Conservation (phyloP, 2,797 vertebrate genomes). For the Botia almorhae region DNA sequence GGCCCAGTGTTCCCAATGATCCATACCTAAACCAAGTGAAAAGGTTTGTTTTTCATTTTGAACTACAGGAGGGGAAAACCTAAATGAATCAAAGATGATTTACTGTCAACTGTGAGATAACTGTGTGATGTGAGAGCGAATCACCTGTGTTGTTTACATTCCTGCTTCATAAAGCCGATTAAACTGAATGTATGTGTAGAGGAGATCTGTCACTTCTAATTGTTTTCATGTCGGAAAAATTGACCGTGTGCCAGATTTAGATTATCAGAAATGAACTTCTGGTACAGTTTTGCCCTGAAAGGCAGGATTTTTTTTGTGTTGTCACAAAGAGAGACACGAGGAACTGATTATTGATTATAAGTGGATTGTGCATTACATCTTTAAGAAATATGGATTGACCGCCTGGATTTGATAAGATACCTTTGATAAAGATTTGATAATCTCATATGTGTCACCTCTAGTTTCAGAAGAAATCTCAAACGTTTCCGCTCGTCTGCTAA, state of each 20-base stretch:
- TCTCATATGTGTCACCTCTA: too few relatives aligned
- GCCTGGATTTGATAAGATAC: not conserved
- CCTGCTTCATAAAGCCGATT: not conserved
- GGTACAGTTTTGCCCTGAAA: not conserved
- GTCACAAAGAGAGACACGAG: conserved; percentile 7
- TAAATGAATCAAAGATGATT: conserved; percentile 75
- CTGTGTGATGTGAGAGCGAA: conserved; percentile 44
- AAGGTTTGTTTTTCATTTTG: conserved; percentile 66
- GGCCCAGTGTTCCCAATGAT: conserved; percentile 77
- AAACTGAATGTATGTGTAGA: conserved; percentile 2
- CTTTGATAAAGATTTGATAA: too few relatives aligned
- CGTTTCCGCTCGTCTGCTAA: not conserved
- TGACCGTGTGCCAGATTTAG: conserved; percentile 18
- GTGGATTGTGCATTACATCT: conserved; percentile 9
- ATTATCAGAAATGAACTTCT: not conserved
- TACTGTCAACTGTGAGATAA: conserved; percentile 70
- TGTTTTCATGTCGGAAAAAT: not conserved
- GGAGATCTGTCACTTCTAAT: not conserved
- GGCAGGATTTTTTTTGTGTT: conserved; percentile 1
- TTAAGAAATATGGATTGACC: not conserved
- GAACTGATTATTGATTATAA: not conserved
- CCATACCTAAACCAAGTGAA: conserved; percentile 70
- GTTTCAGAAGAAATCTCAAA: too few relatives aligned
- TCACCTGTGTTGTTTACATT: conserved; percentile 19
- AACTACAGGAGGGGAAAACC: conserved; percentile 57